Evolutionary conservation across 2,888 invertebrate species (phyloP), one percentile per base, ranked within the genome.

Genomic region (Agrochola circellaris): DNA sequence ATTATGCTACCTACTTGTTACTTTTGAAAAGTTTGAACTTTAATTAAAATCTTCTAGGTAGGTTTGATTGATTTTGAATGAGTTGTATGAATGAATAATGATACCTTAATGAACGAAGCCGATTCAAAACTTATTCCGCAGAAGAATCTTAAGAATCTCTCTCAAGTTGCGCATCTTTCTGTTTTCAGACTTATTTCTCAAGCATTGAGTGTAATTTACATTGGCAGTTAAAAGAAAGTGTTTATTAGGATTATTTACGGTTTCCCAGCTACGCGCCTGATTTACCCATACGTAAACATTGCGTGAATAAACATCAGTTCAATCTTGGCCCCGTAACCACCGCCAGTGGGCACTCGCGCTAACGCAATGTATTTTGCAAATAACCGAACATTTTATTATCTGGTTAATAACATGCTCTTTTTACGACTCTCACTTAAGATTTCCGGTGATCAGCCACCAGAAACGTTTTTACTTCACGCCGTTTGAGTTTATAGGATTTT

Each of bases 361-460:
- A 83, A 81, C 79, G 81, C 73, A 69, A 66, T 83, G 81, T 89
- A 78, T 89, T 88, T 86, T 80, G 83, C 82, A 82, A 80, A 82
- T 78, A 81, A 73, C 81, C 77, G 79, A 86, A 83, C 86, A 83
- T 87, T 88, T 87, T 87, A 86, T 88, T 86, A 89, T 88, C 88
- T 80, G 83, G 75, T 83, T 82, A 87, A 84, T 85, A 87, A 83
- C 85, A 83, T 78, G 73, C 80, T 65, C 65, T 87, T 88, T 90
- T 90, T 88, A 91, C 79, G 84, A 84, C 77, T 83, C 79, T 86
- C 83, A 79, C 85, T 88, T 78, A 77, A 88, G 82, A 87, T 89
- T 88, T 90, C 90, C 89, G 87, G 87, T 83, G 84, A 86, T 89
- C 84, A 87, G 79, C 83, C 74, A 87, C 77, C 85, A 81, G 85